Evolutionary conservation across 2,888 invertebrate species (phyloP).

Genomic region (Neoaliturus tenellus): DNA sequence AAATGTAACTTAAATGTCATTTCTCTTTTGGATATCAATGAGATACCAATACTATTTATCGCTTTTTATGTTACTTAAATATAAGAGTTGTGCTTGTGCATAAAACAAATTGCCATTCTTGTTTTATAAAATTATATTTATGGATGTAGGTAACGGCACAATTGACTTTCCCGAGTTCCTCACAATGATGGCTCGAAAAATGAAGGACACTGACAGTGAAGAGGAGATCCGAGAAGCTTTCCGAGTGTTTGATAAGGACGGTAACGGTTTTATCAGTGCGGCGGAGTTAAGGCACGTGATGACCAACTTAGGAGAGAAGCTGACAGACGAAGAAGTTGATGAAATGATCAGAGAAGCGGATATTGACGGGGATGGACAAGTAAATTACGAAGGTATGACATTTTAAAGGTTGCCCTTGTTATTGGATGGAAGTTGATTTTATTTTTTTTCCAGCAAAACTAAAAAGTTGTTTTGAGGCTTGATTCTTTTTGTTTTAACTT

Average conservation of each 20-base stretch:
- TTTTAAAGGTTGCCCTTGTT: too few relatives aligned
- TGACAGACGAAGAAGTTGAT: conserved; percentile 99
- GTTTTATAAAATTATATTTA: too few relatives aligned
- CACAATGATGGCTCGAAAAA: conserved; percentile 99
- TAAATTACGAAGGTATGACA: conserved; percentile 94
- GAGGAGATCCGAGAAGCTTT: conserved; percentile 99
- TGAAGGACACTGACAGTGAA: conserved; percentile 99
- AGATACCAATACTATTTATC: too few relatives aligned
- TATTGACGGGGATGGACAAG: conserved; percentile 99
- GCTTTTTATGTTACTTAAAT: too few relatives aligned
- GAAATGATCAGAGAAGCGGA: conserved; percentile 99
- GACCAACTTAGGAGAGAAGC: conserved; percentile 99
- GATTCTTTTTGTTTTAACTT: too few relatives aligned
- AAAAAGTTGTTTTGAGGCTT: too few relatives aligned
- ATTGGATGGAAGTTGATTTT: too few relatives aligned
- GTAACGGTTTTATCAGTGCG: conserved; percentile 99
- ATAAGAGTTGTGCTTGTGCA: too few relatives aligned
- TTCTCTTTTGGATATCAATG: too few relatives aligned
- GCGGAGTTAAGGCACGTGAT: conserved; percentile 99
- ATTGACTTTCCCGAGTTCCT: conserved; percentile 99
- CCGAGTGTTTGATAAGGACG: conserved; percentile 99
- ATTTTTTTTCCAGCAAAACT: too few relatives aligned
- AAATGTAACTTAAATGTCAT: too few relatives aligned
- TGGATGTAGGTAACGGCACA: conserved; percentile 97
- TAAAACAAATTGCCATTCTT: too few relatives aligned